Base-by-base conservation (phyloP, 2,888 invertebrate genomes). In the Drosophila acutilabella region DNA sequence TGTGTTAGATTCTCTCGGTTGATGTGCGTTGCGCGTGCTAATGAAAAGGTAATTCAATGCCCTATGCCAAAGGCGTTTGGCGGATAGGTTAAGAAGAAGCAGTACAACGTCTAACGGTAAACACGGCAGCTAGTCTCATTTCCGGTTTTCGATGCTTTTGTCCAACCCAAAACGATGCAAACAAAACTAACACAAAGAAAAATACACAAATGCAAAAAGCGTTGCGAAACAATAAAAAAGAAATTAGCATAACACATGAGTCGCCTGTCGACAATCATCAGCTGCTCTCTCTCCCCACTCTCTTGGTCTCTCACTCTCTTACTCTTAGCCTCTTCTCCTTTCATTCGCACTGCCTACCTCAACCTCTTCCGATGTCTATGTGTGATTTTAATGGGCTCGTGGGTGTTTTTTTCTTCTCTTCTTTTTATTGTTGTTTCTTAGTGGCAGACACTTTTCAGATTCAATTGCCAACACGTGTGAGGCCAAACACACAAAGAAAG, bases 401-500 rank as follows among this genome's bases (percentile, higher is more conserved):
- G 74, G 76, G 81, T 86, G 78, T 64, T 74, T 66, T 69, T 58
- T 47, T 33, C 30, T 30, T 30, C 54, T 42, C 18, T 8, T 33
- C 14, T 45, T 47, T 16, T 38, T 41, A 23, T 36, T 36, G 36
- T 36, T 36, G 36, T 41, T 33, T 54, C 51, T 59, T 50, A 36
- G 36, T 41, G 40, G 40, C 50, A 64, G 60, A 57, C 71, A 72
- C 71, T 81, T 87, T 80, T 69, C 72, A 81, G 78, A 71, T 79
- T 83, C 77, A 84, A 87, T 81, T 87, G 81, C 80, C 65, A 64
- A 80, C 84, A 85, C 84, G 87, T 85, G 87, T 80, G 71, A 65
- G 59, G 67, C 52, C 23, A 54, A 67, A 67, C 68, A 78, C 30
- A 77, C 30, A 77, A 71, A 42, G 60, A 18, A 53, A 26, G n/a